Conservation (phyloP, 2,113 vertebrate genomes). For the Oreocharis arfaki region DNA sequence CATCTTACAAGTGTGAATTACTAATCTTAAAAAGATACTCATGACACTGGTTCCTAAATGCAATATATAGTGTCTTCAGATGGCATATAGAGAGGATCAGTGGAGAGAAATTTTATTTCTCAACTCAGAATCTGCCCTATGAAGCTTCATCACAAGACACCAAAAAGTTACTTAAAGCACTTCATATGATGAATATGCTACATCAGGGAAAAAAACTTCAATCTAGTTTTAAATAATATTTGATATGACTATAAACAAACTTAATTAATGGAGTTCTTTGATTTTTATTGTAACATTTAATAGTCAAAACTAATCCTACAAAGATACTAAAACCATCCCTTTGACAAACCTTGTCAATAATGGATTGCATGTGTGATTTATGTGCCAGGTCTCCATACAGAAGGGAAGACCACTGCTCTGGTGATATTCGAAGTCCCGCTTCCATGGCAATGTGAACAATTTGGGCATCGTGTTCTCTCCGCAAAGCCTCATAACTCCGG, state of each 20-base stretch:
- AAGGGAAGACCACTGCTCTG: slow-evolving; percentile 97
- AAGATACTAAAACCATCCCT: neutral
- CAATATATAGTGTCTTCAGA: slow-evolving; percentile 70
- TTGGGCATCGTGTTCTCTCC: slow-evolving; percentile 93
- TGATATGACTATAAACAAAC: neutral
- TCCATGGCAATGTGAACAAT: slow-evolving; percentile 99
- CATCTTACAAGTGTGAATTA: neutral
- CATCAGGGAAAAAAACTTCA: neutral
- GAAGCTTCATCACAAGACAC: slow-evolving; percentile 77
- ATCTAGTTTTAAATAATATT: neutral
- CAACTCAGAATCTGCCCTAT: slow-evolving; percentile 84
- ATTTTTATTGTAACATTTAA: neutral
- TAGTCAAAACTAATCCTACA: neutral
- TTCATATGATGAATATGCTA: neutral
- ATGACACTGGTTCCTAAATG: neutral
- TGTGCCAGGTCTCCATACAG: slow-evolving; percentile 95
- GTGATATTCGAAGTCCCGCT: slow-evolving; percentile 93
- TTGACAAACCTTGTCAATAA: slow-evolving; percentile 94
- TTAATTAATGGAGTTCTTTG: neutral
- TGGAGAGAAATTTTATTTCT: slow-evolving; percentile 65
- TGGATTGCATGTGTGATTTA: slow-evolving; percentile 98
- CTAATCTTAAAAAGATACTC: neutral
- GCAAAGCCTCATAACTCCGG: slow-evolving; percentile 90
- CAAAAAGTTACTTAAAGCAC: neutral
- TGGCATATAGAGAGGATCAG: slow-evolving; percentile 67